Base-by-base conservation (phyloP, 1,140 invertebrate genomes). In the Anagrus nilaparvatae region DNA sequence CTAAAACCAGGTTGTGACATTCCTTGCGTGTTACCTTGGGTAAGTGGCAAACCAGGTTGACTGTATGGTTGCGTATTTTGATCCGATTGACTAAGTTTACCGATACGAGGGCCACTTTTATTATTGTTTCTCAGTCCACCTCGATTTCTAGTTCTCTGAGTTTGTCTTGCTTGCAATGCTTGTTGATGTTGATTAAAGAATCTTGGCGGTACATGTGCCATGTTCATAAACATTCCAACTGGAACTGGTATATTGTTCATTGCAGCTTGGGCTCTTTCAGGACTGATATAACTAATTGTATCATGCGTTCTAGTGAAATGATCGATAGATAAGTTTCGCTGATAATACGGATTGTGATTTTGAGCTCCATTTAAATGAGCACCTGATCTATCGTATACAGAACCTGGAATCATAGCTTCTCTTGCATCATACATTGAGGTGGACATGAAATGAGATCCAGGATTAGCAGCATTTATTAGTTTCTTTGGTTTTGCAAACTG, bases 401-500 rank as follows among this genome's bases (percentile, higher is more conserved):
- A 80, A 1, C 84, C 84, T 1, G 91, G 91, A 19, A 93, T 84
- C 60, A 97, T 74, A 1, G 86, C 88, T 63, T 92, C 87, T 39
- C 88, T 71, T 4, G 85, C 89, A 63, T 93, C 87, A 58, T 87
- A 97, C 77, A 93, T 92, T 8, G 88, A 87, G 14, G 87, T 95
- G 12, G 86, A 88, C 93, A 97, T 97, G 55, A 97, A 97, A 56
- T 96, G 89, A 2, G 88, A 89, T 2, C 93, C 95, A 3, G 94
- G 93, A 67, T 97, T 97, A 18, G 87, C 77, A 2, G 85, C 78
- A 65, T 97, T 97, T 2, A 94, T 79, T 20, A 98, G 71, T 59
- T 95, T 93, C 61, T 94, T 92, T 6, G 95, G 94, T 65, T 97
- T 98, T 7, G 91, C 87, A 60, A 99, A 96, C 59, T 95, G 92